phyloP scores from a whole-genome alignment of 2,888 invertebrate species.

The Neoitamus cyanurus region DNA sequence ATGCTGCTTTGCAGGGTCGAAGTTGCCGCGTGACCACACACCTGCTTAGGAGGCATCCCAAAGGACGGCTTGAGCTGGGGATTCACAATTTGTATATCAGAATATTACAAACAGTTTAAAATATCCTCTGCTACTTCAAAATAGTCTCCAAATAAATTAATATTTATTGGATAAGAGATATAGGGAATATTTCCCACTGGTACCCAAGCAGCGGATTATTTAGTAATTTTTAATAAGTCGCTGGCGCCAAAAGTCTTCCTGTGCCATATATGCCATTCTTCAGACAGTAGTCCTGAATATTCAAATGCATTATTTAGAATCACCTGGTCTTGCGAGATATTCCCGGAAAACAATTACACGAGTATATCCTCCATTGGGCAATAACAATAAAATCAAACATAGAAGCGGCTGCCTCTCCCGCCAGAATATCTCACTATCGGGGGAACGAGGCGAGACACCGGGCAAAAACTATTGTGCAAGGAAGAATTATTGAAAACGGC shows the following conservation, averaged over 20 bases:
- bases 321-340: neutral
- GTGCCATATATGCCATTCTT: neutral
- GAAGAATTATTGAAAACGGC: slow-evolving; percentile 8
- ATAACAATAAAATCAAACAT: neutral
- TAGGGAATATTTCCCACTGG: neutral
- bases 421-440: neutral
- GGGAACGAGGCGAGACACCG: neutral
- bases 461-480: neutral
- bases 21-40: slow-evolving; percentile 48
- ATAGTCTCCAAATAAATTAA: neutral
- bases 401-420: neutral
- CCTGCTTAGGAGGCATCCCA: slow-evolving; percentile 49
- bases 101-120: too few species aligned
- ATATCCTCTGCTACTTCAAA: too few species aligned
- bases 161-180: neutral
- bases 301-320: neutral
- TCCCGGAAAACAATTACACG: neutral
- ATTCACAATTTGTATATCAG: too few species aligned
- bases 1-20: slow-evolving; percentile 40
- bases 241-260: neutral
- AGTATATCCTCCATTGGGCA: neutral
- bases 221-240: neutral
- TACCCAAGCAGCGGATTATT: neutral
- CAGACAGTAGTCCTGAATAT: neutral
- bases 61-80: slow-evolving; percentile 47